Percentiles rank a stretch among this genome's conserved stretches.
Conservation (phyloP, 1,140 invertebrate genomes). For the Drosophila tropicalis region DNA sequence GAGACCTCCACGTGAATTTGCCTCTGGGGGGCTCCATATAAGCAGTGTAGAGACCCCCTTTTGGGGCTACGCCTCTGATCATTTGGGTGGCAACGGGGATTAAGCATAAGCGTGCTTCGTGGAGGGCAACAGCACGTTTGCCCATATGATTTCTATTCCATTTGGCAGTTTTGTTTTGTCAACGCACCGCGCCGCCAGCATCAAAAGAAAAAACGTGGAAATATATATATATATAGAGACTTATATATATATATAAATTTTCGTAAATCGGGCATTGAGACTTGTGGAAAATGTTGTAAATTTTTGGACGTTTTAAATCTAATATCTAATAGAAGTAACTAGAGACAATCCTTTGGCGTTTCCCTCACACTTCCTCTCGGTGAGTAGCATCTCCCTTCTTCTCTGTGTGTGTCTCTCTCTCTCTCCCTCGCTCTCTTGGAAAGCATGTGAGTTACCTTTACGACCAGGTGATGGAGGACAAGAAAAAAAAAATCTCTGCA, state of each 20-base stretch:
- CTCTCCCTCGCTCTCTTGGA: background rate
- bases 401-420: too few relatives aligned
- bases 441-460: background rate
- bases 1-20: background rate
- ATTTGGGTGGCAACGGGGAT: background rate
- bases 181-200: constrained; percentile 10
- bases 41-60: background rate
- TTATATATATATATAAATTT: too few relatives aligned
- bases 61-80: background rate
- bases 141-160: constrained; percentile 10
- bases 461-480: background rate
- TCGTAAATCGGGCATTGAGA: too few relatives aligned
- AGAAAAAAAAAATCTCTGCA: background rate
- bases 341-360: background rate
- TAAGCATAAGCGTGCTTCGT: constrained; percentile 1
- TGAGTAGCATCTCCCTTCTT: background rate
- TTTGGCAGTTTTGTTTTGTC: constrained; percentile 10
- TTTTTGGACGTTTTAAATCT: background rate
- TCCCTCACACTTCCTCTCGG: background rate
- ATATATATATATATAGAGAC: constrained; percentile 15
- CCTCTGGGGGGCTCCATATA: background rate
- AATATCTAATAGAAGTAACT: background rate
- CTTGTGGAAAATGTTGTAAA: background rate
- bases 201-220: constrained; percentile 31
- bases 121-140: constrained; percentile 6